Conservation (phyloP, 2,113 vertebrate genomes). For the Osmerus eperlanus region DNA sequence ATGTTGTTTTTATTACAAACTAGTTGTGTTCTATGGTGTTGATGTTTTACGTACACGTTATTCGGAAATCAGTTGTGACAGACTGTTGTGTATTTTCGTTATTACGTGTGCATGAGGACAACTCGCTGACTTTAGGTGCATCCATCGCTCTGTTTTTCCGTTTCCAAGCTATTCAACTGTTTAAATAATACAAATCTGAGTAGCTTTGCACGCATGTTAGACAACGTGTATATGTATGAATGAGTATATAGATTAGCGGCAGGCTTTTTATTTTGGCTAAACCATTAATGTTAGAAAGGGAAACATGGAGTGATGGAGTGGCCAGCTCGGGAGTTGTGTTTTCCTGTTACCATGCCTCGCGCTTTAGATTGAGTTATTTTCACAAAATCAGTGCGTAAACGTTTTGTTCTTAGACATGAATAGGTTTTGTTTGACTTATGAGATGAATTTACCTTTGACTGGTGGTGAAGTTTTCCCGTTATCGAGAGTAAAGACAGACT, state of each 20-base stretch:
- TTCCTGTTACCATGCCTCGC: slow-evolving; percentile 38
- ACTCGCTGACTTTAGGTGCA: slow-evolving; percentile 32
- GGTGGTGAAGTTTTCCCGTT: not conserved
- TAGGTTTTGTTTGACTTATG: slow-evolving; percentile 19
- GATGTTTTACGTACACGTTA: not conserved
- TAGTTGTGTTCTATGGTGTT: not conserved
- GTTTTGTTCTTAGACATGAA: not conserved
- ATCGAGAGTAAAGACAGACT: slow-evolving; percentile 10
- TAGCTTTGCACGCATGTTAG: not conserved
- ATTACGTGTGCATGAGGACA: not conserved
- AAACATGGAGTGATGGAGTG: not conserved
- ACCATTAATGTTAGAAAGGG: not conserved
- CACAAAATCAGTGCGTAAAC: not conserved
- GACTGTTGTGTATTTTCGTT: slow-evolving; percentile 15
- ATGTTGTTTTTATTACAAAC: too few relatives aligned
- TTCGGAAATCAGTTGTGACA: not conserved
- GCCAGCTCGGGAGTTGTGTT: slow-evolving; percentile 21
- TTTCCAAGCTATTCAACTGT: not conserved
- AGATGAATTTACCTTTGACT: slow-evolving; percentile 13
- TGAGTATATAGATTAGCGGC: too few relatives aligned
- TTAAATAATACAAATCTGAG: not conserved
- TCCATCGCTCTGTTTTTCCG: slow-evolving; percentile 49
- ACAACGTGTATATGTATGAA: too few relatives aligned
- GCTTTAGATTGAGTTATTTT: slow-evolving; percentile 24
- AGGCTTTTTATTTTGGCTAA: not conserved